These are phyloP conservation scores for Copidosoma floridanum DNA, from an alignment of 1,140 invertebrate species.

Conservation along the genomic window DNA sequence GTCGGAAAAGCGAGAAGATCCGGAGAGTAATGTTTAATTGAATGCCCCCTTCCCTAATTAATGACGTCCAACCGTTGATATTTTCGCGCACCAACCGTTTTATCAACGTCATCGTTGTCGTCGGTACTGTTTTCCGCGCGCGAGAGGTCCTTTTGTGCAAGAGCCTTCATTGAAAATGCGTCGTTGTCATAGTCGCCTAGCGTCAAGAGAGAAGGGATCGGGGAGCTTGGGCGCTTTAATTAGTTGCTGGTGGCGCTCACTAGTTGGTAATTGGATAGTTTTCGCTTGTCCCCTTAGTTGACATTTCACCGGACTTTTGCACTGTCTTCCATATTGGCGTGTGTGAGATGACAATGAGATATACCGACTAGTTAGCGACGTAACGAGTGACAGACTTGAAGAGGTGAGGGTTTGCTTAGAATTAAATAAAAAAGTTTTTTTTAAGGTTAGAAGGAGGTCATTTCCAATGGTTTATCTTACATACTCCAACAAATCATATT, in stretches of 20 bases:
- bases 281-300: constrained; percentile 40
- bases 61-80: constrained; percentile 36
- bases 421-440: too few species aligned
- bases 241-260: constrained; percentile 38
- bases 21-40: constrained; percentile 30
- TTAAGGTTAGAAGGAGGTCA: too few species aligned
- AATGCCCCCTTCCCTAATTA: constrained; percentile 48
- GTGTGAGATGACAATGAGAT: too few species aligned
- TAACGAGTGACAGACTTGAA: too few species aligned
- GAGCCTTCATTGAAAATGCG: constrained; percentile 31
- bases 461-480: too few species aligned
- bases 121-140: not conserved
- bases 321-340: too few species aligned
- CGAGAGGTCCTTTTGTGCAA: not conserved
- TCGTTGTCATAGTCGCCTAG: too few species aligned
- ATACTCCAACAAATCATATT: too few species aligned
- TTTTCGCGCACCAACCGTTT: constrained; percentile 12
- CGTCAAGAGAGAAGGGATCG: too few species aligned
- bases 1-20: not conserved
- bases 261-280: constrained; percentile 44
- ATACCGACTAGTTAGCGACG: too few species aligned
- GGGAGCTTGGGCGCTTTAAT: constrained; percentile 43
- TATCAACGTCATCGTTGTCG: not conserved
- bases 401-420: too few species aligned
- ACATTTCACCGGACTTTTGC: too few species aligned